Percentiles rank a stretch among this genome's conserved stretches.
Conservation (phyloP, 2,797 vertebrate species). For the Ctenopoma kingsleyae region DNA sequence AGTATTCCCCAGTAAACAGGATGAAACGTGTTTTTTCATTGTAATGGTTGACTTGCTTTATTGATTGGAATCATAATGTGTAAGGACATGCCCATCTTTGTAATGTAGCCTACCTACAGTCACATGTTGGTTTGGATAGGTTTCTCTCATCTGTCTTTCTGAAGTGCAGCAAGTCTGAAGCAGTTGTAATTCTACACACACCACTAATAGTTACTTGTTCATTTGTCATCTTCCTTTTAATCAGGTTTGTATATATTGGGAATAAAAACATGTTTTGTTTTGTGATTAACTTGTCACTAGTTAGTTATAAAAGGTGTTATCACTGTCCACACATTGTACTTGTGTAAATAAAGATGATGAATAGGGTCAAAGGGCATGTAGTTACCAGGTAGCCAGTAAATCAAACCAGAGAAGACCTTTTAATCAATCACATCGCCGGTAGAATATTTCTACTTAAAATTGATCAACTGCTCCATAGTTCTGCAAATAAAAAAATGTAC, state of each 20-base stretch:
- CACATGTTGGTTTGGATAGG: constrained; percentile 17
- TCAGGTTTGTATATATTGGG: neutral
- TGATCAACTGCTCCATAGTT: neutral
- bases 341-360: constrained; percentile 32
- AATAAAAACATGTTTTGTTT: constrained; percentile 9
- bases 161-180: neutral
- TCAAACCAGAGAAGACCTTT: constrained; percentile 3
- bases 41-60: neutral
- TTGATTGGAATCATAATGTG: neutral
- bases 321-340: neutral
- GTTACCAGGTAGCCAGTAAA: constrained; percentile 24
- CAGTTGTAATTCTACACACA: neutral
- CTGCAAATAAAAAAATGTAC: neutral
- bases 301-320: constrained; percentile 4
- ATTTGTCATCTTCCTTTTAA: neutral
- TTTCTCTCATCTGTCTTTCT: constrained; percentile 4
- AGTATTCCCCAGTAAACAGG: neutral
- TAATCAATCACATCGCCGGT: neutral
- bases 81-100: neutral
- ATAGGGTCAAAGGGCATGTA: constrained; percentile 30
- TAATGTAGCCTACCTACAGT: constrained; percentile 11
- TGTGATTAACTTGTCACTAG: constrained; percentile 17
- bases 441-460: neutral
- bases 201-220: neutral
- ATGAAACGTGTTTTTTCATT: neutral